These are phyloP conservation scores for Aplysia californica DNA, from an alignment of 1,140 invertebrate species.

Conservation along the genomic window DNA sequence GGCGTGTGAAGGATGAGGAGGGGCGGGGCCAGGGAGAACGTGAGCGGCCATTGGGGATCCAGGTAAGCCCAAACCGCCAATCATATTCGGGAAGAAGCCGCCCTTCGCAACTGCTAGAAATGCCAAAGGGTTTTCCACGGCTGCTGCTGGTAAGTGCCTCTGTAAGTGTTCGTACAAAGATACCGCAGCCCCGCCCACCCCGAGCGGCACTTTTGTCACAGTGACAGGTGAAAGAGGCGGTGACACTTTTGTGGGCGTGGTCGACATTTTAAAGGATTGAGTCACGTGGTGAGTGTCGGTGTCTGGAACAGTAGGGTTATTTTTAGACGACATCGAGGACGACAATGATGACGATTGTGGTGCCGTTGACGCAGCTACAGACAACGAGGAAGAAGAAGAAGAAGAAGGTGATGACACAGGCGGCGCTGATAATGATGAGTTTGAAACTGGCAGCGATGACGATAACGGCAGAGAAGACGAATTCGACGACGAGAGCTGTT, in stretches of 20 bases:
- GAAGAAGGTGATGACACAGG: neutral
- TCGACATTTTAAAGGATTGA: no score
- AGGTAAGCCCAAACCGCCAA: no score
- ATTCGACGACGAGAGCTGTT: no score
- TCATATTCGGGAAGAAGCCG: neutral
- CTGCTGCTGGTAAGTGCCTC: neutral
- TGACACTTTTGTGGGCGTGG: neutral
- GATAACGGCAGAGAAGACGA: neutral
- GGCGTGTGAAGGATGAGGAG: neutral
- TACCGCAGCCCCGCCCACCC: neutral
- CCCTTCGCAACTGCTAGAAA: slow-evolving; percentile 10
- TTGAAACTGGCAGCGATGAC: neutral
- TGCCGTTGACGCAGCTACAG: no score
- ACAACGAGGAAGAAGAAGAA: neutral
- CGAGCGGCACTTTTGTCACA: no score
- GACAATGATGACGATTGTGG: no score
- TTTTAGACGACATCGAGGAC: no score
- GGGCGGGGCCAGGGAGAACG: neutral
- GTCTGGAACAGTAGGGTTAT: no score
- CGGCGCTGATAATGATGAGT: neutral
- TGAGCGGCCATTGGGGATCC: neutral
- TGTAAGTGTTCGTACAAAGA: neutral
- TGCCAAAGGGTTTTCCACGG: neutral
- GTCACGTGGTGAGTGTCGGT: no score
- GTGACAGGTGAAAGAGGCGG: neutral